phyloP scores from a whole-genome alignment of 2,888 invertebrate species.

The Lapara coniferarum region DNA sequence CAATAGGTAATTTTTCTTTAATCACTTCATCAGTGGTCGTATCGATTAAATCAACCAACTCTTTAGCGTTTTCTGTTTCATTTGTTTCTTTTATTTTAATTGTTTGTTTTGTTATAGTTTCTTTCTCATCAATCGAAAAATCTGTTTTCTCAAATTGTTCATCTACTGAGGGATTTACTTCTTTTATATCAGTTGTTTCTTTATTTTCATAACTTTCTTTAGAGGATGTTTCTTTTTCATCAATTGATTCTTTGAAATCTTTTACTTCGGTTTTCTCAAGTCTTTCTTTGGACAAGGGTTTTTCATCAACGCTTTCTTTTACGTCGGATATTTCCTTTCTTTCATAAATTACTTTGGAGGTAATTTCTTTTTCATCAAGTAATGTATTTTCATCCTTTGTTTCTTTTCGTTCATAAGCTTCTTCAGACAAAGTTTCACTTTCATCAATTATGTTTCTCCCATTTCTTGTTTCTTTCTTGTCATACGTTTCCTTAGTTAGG shows the following conservation, averaged over 20 bases:
- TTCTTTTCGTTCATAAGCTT: not conserved
- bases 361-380: too few relatives aligned
- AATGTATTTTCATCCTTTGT: not conserved
- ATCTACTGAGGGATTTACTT: too few relatives aligned
- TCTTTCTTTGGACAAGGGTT: too few relatives aligned
- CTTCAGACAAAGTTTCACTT: not conserved
- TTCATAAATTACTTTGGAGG: too few relatives aligned
- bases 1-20: not conserved
- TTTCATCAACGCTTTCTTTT: too few relatives aligned
- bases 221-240: too few relatives aligned
- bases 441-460: not conserved
- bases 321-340: too few relatives aligned
- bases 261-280: too few relatives aligned
- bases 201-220: too few relatives aligned
- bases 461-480: not conserved
- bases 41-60: not conserved
- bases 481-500: not conserved
- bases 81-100: not conserved
- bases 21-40: not conserved
- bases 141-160: too few relatives aligned
- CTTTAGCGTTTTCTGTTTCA: not conserved
- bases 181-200: too few relatives aligned
- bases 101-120: not conserved
- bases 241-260: too few relatives aligned
- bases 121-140: not conserved